A percentile compares a stretch with the other conserved stretches of the same genome.
phyloP scores from a whole-genome alignment of 2,797 vertebrate species.

The Sorex maritimensis region DNA sequence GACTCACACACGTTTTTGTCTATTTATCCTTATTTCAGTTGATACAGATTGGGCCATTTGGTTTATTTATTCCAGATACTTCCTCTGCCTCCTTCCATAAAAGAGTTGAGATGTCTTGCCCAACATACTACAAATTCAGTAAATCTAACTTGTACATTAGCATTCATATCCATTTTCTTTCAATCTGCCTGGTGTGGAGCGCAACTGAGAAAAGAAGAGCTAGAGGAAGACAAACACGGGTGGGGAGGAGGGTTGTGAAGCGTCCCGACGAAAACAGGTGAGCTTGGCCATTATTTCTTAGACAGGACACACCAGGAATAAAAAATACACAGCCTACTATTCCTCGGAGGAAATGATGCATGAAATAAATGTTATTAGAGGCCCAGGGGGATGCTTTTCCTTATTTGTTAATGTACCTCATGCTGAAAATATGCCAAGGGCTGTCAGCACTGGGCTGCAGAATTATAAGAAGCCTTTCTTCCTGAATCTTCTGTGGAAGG shows the following conservation, averaged over 20 bases:
- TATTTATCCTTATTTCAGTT: background rate
- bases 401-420: constrained; percentile 85
- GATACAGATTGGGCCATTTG: background rate
- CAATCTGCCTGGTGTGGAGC: background rate
- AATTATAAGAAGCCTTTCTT: constrained; percentile 25
- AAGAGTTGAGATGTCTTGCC: constrained; percentile 19
- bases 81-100: constrained; percentile 4
- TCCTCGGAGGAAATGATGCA: constrained; percentile 85
- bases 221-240: constrained; percentile 55
- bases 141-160: background rate
- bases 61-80: constrained; percentile 21
- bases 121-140: background rate
- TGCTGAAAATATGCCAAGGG: constrained; percentile 80
- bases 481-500: background rate
- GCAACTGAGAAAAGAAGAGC: background rate
- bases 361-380: constrained; percentile 86
- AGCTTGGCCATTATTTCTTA: constrained; percentile 76
- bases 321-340: constrained; percentile 73
- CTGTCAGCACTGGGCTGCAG: constrained; percentile 68
- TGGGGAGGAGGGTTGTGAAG: constrained; percentile 51
- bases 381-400: constrained; percentile 82
- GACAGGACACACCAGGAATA: constrained; percentile 78
- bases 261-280: constrained; percentile 76
- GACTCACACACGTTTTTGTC: background rate
- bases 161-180: background rate